A percentile compares a stretch with the other conserved stretches of the same genome.
phyloP scores from a whole-genome alignment of 2,888 invertebrate species.

The Argyresthia albistria region DNA sequence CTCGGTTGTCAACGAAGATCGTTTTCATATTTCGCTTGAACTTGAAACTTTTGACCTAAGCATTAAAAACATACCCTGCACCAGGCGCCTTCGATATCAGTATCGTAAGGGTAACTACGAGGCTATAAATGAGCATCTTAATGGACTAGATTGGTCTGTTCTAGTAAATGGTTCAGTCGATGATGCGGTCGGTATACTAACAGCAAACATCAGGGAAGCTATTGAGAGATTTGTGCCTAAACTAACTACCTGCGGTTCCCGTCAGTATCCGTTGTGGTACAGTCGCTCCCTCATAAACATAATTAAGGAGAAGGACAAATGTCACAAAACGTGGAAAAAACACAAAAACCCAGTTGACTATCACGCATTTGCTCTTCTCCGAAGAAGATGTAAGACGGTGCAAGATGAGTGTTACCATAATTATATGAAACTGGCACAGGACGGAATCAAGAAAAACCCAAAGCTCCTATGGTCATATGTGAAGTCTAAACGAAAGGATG shows the following conservation, averaged over 20 bases:
- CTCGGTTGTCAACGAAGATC: not conserved
- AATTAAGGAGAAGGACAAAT: no score
- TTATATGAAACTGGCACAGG: not conserved
- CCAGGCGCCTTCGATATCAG: not conserved
- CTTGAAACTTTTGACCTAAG: not conserved
- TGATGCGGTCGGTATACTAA: not conserved
- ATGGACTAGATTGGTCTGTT: not conserved
- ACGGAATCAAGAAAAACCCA: not conserved
- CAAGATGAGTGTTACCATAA: not conserved
- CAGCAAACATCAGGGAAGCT: no score
- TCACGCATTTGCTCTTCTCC: no score
- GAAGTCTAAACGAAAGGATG: not conserved
- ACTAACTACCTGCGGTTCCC: no score
- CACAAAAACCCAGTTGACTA: no score
- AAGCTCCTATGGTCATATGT: not conserved
- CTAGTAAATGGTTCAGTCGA: not conserved
- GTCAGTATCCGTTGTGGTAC: no score
- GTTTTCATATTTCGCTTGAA: not conserved
- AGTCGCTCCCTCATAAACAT: no score
- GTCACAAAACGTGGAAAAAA: no score
- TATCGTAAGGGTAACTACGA: not conserved
- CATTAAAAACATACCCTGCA: not conserved
- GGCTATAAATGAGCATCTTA: not conserved
- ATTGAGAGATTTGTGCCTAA: no score
- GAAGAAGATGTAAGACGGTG: no score